Conservation (phyloP, 2,113 vertebrate genomes). For the Excalfactoria chinensis region DNA sequence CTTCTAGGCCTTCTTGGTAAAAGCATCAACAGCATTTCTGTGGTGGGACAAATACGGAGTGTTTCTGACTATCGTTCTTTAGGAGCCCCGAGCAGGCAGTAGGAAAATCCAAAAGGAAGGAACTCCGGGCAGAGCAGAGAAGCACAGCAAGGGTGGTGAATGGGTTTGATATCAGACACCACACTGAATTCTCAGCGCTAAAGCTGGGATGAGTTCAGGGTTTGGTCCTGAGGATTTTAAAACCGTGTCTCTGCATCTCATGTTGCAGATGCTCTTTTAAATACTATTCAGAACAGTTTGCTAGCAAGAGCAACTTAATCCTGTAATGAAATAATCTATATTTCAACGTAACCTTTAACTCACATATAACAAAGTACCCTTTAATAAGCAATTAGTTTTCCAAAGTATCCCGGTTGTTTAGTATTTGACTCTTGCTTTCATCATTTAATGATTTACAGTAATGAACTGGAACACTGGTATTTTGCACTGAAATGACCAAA, state of each 20-base stretch:
- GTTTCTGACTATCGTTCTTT: background rate
- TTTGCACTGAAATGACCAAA: constrained; percentile 59
- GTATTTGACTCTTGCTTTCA: constrained; percentile 68
- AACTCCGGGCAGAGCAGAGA: background rate
- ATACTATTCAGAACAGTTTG: background rate
- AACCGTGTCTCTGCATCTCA: background rate
- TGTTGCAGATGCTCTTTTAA: background rate
- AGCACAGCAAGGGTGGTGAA: background rate
- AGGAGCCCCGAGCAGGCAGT: background rate
- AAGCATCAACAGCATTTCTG: constrained; percentile 6
- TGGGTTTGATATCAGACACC: background rate
- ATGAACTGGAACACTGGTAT: constrained; percentile 61
- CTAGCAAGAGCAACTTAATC: background rate
- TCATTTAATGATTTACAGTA: constrained; percentile 71
- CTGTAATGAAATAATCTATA: background rate
- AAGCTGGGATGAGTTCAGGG: background rate
- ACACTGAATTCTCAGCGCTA: background rate
- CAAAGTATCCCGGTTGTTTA: constrained; percentile 10
- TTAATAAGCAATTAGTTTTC: constrained; percentile 60
- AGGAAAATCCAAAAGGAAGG: background rate
- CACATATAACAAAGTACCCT: constrained; percentile 32
- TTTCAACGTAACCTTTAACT: constrained; percentile 45
- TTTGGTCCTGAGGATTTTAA: background rate
- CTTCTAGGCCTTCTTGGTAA: constrained; percentile 49
- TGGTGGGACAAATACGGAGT: background rate